Base-by-base conservation (phyloP, 2,797 vertebrate species). In the Neosalanx taihuensis region DNA sequence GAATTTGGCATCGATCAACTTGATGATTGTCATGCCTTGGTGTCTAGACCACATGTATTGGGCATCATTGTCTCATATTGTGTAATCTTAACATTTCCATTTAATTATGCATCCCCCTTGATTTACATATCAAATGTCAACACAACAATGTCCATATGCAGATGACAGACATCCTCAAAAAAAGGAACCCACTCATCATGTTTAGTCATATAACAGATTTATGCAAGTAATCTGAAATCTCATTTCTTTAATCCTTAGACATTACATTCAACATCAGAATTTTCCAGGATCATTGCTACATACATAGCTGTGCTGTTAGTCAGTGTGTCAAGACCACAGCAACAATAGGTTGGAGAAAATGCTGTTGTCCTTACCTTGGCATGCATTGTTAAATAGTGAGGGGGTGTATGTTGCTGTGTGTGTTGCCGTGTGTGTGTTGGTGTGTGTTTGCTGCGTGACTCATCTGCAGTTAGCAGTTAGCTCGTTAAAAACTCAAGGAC, bases 401-500 rank as follows among this genome's bases (percentile, higher is more conserved):
- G 15, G 49, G 17, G 49, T 18, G 49, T 46, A 12, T 46, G 41
- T 46, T 5, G 5, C 5, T 26, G 23, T 51, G 49, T 51, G 51
- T 56, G 51, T 56, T 5, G 3, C 23, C 23, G 18, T 56, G 51
- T 53, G 51, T 56, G 51, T 53, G 51, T 53, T 17, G 18, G 51
- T 4, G 51, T 53, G 51, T 56, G 51, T 56, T 17, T 56, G 51
- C 18, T 17, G 51, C 12, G 15, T 53, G 46, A 66, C 57, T 60
- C 71, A 67, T 37, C 58, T n/a, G 31, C 35, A 60, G 65, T 77
- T 76, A 69, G 29, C 33, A 59, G 65, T 77, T 76, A 67, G 30
- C 67, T 51, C 66, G 76, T 78, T 69, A 75, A 56, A 71, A 77
- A 74, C 66, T 80, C 83, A 88, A 89, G 87, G 85, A 76, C 84